These are phyloP conservation scores for Eidolon dupreanum DNA, from an alignment of 2,797 vertebrate species.

Conservation along the genomic window DNA sequence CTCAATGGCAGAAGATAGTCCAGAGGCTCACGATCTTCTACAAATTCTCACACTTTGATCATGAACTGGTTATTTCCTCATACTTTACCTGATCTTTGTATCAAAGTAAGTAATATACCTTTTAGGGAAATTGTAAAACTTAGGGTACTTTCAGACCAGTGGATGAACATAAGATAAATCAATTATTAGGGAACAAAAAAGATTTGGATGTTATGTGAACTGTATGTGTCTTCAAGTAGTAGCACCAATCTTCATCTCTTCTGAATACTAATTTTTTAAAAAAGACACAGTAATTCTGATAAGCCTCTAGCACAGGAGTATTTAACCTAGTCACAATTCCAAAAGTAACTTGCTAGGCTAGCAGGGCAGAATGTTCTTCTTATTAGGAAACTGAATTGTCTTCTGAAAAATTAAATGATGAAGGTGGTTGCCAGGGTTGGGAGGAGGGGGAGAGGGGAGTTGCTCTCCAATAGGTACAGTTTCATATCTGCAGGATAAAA, in stretches of 20 bases:
- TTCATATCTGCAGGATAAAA: background rate
- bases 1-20: background rate
- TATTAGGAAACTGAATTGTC: background rate
- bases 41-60: background rate
- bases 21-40: background rate
- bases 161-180: background rate
- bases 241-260: background rate
- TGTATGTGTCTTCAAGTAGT: background rate
- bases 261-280: background rate
- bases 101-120: background rate
- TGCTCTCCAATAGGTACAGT: background rate
- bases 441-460: background rate
- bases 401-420: background rate
- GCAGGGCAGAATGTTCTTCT: background rate
- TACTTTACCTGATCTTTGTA: background rate
- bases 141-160: background rate
- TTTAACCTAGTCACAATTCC: background rate
- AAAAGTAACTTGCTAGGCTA: background rate
- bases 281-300: background rate
- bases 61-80: background rate
- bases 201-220: background rate
- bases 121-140: background rate
- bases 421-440: background rate
- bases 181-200: background rate
- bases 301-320: background rate